Percentiles rank a stretch among this genome's conserved stretches.
Evolutionary conservation across 1,140 invertebrate species (phyloP).

Genomic region (Hycleus cichorii): DNA sequence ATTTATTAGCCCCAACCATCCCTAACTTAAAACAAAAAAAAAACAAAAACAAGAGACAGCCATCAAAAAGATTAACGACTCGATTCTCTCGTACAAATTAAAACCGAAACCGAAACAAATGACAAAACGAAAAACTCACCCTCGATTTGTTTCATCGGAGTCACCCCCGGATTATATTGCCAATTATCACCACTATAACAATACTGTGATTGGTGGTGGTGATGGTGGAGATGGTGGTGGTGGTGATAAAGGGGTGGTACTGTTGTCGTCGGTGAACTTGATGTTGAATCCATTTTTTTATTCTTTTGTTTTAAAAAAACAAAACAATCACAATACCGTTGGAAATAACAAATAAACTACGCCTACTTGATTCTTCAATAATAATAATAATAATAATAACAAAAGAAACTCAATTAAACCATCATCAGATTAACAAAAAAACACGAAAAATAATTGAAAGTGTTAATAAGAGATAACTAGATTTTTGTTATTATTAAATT

Average conservation of each 20-base stretch:
- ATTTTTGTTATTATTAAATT: too few species aligned
- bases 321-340: neutral
- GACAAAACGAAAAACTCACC: conserved; percentile 24
- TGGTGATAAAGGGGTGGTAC: neutral
- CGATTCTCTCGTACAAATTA: neutral
- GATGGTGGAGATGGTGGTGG: neutral
- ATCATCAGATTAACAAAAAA: neutral
- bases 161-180: conserved; percentile 26
- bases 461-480: too few species aligned
- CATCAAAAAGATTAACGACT: neutral
- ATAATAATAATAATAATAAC: conserved; percentile 5
- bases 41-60: neutral
- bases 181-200: conserved; percentile 34
- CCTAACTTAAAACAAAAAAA: neutral
- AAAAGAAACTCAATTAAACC: conserved; percentile 8
- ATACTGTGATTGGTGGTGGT: neutral
- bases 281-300: neutral
- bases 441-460: too few species aligned
- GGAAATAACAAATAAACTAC: conserved; percentile 4
- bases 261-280: neutral
- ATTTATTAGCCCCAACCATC: conserved; percentile 8
- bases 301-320: neutral
- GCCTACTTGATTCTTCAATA: conserved; percentile 6
- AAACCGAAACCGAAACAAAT: neutral
- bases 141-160: conserved; percentile 42